These are phyloP conservation scores for Listrodromus nycthemerus DNA, from an alignment of 2,888 invertebrate species.

Conservation along the genomic window DNA sequence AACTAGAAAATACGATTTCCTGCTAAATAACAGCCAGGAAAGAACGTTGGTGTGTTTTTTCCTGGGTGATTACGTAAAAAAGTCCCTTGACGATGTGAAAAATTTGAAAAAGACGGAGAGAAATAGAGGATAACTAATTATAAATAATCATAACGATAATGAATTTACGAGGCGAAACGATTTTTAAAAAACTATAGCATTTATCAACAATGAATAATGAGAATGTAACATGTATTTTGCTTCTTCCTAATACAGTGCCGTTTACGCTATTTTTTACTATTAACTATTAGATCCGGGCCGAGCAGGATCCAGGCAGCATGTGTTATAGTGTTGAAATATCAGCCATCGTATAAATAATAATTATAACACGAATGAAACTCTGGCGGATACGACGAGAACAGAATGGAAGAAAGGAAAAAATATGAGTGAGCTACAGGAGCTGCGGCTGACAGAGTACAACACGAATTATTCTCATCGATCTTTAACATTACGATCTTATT, in stretches of 20 bases:
- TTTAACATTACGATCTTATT: conserved; percentile 58
- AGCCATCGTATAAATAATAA: conserved; percentile 70
- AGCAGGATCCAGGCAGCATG: conserved; percentile 74
- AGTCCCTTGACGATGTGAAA: conserved; percentile 60
- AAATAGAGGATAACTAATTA: conserved; percentile 54
- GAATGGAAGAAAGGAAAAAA: conserved; percentile 12
- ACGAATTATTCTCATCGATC: conserved; percentile 59
- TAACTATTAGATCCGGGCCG: conserved; percentile 77
- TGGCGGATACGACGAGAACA: conserved; percentile 19
- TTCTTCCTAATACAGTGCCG: conserved; percentile 85
- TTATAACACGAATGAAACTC: conserved; percentile 69
- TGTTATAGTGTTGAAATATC: conserved; percentile 73
- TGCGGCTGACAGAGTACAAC: conserved; percentile 42
- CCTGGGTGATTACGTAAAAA: conserved; percentile 29
- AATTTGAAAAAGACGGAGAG: conserved; percentile 25
- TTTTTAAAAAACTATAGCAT: conserved; percentile 80
- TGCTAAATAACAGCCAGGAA: conserved; percentile 35
- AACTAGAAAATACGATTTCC: conserved; percentile 50
- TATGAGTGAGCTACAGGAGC: conserved; percentile 28
- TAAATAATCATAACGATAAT: conserved; percentile 67
- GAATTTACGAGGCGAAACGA: conserved; percentile 70
- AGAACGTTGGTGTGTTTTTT: conserved; percentile 51
- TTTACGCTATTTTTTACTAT: conserved; percentile 85
- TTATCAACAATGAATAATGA: conserved; percentile 83
- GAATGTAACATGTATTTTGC: conserved; percentile 84